Conservation (phyloP, 2,888 invertebrate species). For the Diogma glabrata region DNA sequence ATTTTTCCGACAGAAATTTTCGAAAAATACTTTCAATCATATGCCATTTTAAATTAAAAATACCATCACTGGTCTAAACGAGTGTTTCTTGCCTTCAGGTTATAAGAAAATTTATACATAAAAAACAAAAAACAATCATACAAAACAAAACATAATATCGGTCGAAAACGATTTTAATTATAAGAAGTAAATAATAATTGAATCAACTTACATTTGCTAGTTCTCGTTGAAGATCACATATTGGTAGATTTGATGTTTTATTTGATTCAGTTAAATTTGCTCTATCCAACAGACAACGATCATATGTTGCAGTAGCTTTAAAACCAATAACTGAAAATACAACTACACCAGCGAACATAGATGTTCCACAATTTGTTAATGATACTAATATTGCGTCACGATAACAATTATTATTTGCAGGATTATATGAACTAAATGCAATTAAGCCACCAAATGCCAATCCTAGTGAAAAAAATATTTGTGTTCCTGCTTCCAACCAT, state of each 20-base stretch:
- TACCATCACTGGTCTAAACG: too few species aligned
- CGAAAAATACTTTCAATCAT: too few species aligned
- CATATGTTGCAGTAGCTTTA: slow-evolving; percentile 44
- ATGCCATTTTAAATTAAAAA: too few species aligned
- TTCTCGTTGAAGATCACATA: slow-evolving; percentile 75
- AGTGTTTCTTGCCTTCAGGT: too few species aligned
- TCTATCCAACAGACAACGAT: slow-evolving; percentile 31
- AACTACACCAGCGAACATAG: slow-evolving; percentile 93
- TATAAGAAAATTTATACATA: too few species aligned
- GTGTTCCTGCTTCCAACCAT: slow-evolving; percentile 95
- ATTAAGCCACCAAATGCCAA: slow-evolving; percentile 92
- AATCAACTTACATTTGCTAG: slow-evolving; percentile 76
- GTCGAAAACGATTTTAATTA: slow-evolving; percentile 12
- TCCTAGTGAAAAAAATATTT: slow-evolving; percentile 94
- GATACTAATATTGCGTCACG: slow-evolving; percentile 88
- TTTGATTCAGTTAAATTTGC: slow-evolving; percentile 45
- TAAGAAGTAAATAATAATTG: too few species aligned
- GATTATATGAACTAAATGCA: slow-evolving; percentile 88
- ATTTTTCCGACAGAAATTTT: too few species aligned
- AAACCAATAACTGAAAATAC: slow-evolving; percentile 93
- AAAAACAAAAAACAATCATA: too few species aligned
- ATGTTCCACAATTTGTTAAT: slow-evolving; percentile 85
- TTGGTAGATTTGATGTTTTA: slow-evolving; percentile 54
- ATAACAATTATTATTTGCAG: slow-evolving; percentile 92
- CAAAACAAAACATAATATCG: too few species aligned